Evolutionary conservation across 2,888 invertebrate species (phyloP).

Genomic region (Athalia cordata): DNA sequence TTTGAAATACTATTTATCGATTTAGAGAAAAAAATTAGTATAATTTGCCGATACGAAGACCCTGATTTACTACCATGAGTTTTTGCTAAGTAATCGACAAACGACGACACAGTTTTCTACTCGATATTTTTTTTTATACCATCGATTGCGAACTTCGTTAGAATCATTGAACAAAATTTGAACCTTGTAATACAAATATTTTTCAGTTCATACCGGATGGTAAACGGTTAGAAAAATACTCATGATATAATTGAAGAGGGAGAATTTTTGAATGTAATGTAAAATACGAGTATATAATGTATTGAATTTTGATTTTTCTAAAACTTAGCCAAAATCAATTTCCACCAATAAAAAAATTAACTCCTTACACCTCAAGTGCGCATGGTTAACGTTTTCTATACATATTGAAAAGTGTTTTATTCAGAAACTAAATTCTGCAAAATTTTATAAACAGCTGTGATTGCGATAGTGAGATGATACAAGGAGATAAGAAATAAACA

Average conservation of each 20-base stretch:
- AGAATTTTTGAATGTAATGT: too few species aligned
- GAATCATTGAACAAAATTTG: not conserved
- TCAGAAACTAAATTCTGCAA: not conserved
- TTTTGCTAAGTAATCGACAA: too few species aligned
- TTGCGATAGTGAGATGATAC: not conserved
- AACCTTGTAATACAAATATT: not conserved
- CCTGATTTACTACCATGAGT: too few species aligned
- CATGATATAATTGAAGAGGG: too few species aligned
- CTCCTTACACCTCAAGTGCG: too few species aligned
- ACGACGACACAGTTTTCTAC: too few species aligned
- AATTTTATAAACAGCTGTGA: conserved; percentile 17
- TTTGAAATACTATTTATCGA: not conserved
- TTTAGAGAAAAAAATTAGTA: not conserved
- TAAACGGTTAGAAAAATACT: too few species aligned
- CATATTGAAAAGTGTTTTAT: conserved; percentile 28
- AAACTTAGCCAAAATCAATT: too few species aligned
- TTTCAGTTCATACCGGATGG: too few species aligned
- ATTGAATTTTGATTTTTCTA: too few species aligned
- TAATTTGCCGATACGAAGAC: not conserved
- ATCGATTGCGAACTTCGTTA: not conserved
- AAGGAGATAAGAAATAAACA: not conserved
- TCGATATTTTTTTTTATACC: not conserved
- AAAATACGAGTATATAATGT: too few species aligned
- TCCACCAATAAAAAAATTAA: too few species aligned
- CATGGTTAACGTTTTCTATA: not conserved